Base-by-base conservation (phyloP, 2,888 invertebrate species). In the Dryobota labecula region DNA sequence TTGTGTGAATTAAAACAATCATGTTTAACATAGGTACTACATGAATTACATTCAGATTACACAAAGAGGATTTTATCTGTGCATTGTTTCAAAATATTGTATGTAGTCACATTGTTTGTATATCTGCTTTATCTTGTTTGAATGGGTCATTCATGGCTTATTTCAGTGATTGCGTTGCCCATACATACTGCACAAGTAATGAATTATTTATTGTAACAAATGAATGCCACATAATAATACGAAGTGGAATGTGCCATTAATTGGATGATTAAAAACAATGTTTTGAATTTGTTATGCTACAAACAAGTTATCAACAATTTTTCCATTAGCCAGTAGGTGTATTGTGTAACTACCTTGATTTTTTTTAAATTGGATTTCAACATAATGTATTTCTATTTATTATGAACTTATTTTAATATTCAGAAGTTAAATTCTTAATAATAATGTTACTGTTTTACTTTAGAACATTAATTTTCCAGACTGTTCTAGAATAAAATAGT, bases 111-210 rank as follows among this genome's bases (percentile, higher is more conserved):
- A 67, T 74, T 83, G 62, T 77, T 62, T 51, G 18, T 47, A 43
- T 41, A 65, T 65, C 70, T 27, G 63, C 33, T 69, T 74, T 78
- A 78, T 78, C 74, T 78, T 60, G 43, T 60, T 64, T 73, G 63
- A 72, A 75, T 78, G 51, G 70, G 60, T 57, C 66, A 81, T 80
- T 76, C 83, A 78, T 58, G 36, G 71, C 53, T 77, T 78, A 76
- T 79, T 82, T 81, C 56, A 79, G 60, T 74, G 60, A 73, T 60
- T 75, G 64, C 24, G 11, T n/a, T 33, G 24, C 24, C 57, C 61
- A 74, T 63, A 70, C 53, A 70, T n/a, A 57, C 15, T n/a, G 30
- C n/a, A 49, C 38, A 18, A 18, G 7, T 63, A 64, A 68, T 76
- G 43, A 72, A 72, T 80, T 68, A 80, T 79, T 57, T 41, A 80